phyloP scores from a whole-genome alignment of 2,888 invertebrate species.

The Acheta domesticus region DNA sequence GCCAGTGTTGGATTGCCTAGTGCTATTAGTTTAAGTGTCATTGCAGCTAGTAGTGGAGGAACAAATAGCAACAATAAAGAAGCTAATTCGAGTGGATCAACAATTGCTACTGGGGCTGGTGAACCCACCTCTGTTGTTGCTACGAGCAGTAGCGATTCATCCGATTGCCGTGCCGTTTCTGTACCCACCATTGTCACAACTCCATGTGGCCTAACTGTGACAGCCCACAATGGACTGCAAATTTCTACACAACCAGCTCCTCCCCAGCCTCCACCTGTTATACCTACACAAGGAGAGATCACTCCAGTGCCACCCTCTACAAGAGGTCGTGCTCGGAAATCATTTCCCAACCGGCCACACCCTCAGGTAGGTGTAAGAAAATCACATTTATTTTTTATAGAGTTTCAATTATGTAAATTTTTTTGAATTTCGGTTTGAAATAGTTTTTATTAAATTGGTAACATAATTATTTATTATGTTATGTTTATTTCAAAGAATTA shows the following conservation, averaged over 20 bases:
- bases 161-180: neutral
- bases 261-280: neutral
- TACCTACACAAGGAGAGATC: neutral
- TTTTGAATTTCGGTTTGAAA: too few species aligned
- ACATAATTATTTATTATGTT: too few species aligned
- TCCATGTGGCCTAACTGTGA: neutral
- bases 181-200: neutral
- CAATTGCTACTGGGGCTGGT: neutral
- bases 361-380: neutral
- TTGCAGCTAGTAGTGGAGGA: constrained; percentile 24
- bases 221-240: constrained; percentile 23
- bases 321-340: constrained; percentile 32
- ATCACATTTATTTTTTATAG: too few species aligned
- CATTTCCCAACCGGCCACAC: constrained; percentile 29
- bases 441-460: too few species aligned
- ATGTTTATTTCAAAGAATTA: too few species aligned
- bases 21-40: constrained; percentile 35
- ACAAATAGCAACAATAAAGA: neutral
- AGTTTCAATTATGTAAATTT: too few species aligned
- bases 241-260: neutral
- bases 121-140: neutral
- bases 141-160: neutral
- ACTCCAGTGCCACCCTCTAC: constrained; percentile 22
- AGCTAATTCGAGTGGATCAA: neutral
- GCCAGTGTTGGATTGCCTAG: constrained; percentile 35